Evolutionary conservation across 2,888 invertebrate species (phyloP), one percentile per base, ranked within the genome.

Genomic region (Chymomyza amoena): DNA sequence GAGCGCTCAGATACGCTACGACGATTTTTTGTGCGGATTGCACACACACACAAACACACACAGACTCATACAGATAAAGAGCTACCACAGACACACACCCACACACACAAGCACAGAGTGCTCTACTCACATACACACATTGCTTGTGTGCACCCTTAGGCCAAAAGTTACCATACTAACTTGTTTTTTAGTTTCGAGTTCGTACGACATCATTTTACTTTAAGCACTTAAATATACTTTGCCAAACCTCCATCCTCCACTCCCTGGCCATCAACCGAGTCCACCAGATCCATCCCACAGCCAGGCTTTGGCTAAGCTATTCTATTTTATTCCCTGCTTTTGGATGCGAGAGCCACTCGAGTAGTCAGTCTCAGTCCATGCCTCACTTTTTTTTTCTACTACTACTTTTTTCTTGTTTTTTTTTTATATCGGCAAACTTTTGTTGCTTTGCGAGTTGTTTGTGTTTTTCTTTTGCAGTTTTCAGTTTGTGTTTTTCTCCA

Each of bases 171-270:
- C 84, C 84, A 88, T 85, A 85, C 84, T 85, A 85, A 86, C 85
- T 85, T 88, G 88, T 88, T 85, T 69, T 88, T 85, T 88, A 87
- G 85, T 88, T 88, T 89, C 86, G 87, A 89, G 88, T 89, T 84
- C 83, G 87, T 89, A 89, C 88, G 89, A 89, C 89, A 89, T 89
- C 89, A 89, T 89, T 89, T 89, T 87, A 89, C 88, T 89, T 89
- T 89, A 89, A 89, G 89, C 89, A 87, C 89, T 89, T 89, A 89
- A 89, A 88, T 88, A 88, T 88, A 85, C 87, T 85, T 89, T 87
- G 79, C 81, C 84, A 76, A 36, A 28, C 61, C 39, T n/a, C 60
- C n/a, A 6, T 59, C 61, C 39, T n/a, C 60, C n/a, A 6, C 62
- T 6, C 36, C 57, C 50, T 68, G 15, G 6, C 36, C 64, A 65